phyloP scores from a whole-genome alignment of 2,888 invertebrate species.

The Ormyrus labotus region DNA sequence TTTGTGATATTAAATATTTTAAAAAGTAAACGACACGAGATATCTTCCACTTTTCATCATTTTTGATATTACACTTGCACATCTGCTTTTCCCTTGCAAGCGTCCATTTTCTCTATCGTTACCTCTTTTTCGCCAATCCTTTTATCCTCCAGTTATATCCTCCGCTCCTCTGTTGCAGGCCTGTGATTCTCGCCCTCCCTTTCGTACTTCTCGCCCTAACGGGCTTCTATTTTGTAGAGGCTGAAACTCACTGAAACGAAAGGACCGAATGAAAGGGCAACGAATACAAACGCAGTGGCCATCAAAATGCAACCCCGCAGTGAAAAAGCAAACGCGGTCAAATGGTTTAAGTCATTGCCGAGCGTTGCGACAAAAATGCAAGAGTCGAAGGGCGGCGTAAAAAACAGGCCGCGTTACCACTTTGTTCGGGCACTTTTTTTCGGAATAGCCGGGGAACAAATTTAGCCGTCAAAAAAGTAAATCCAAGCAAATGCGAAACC shows the following conservation, averaged over 20 bases:
- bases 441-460: too few relatives aligned
- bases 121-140: not conserved
- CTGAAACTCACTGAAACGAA: slow-evolving; percentile 43
- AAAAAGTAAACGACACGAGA: too few relatives aligned
- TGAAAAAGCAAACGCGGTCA: slow-evolving; percentile 45
- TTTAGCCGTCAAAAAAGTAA: too few relatives aligned
- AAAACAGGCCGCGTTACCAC: not conserved
- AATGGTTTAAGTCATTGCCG: slow-evolving; percentile 43
- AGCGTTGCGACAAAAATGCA: slow-evolving; percentile 42
- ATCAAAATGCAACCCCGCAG: slow-evolving; percentile 43
- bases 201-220: not conserved
- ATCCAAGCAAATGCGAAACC: too few relatives aligned
- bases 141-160: slow-evolving; percentile 18
- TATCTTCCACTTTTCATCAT: too few relatives aligned
- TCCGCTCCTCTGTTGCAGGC: not conserved
- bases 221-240: slow-evolving; percentile 50
- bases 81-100: not conserved
- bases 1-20: too few relatives aligned
- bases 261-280: slow-evolving; percentile 58
- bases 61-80: too few relatives aligned
- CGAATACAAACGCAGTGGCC: slow-evolving; percentile 51
- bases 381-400: not conserved
- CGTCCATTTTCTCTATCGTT: not conserved
- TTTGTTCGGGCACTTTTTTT: slow-evolving; percentile 18
- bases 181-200: slow-evolving; percentile 6